Evolutionary conservation across 2,113 vertebrate genomes (phyloP).

Genomic region (Piliocolobus tephrosceles): DNA sequence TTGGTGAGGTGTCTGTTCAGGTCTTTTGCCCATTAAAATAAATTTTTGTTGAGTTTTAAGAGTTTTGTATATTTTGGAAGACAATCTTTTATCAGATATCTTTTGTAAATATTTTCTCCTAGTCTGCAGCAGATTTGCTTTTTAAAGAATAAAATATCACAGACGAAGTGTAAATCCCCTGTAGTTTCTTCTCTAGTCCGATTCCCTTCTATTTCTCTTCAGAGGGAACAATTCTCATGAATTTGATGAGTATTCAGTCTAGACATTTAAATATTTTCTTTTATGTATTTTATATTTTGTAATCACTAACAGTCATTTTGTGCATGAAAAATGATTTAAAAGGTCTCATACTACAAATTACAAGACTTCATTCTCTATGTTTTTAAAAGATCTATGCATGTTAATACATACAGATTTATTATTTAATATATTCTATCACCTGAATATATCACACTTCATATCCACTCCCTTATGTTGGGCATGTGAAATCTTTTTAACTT

Average conservation of each 20-base stretch:
- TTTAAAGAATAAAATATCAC: neutral
- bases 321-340: neutral
- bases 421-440: neutral
- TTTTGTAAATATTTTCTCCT: conserved; percentile 30
- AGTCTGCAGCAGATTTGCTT: neutral
- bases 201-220: neutral
- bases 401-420: neutral
- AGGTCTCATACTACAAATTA: neutral
- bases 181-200: neutral
- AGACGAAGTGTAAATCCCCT: neutral
- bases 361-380: neutral
- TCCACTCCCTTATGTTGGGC: neutral
- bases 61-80: neutral
- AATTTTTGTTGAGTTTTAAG: neutral
- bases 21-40: neutral
- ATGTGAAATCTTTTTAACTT: conserved; percentile 7
- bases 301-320: neutral
- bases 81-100: neutral
- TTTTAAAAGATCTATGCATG: neutral
- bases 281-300: neutral
- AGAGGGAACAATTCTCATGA: neutral
- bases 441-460: neutral
- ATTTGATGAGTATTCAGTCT: neutral
- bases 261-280: neutral
- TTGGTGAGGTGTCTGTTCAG: neutral